A percentile compares a stretch with the other conserved stretches of the same genome.
These are phyloP conservation scores for Meliscaeva auricollis DNA, from an alignment of 2,888 invertebrate species.

Conservation along the genomic window DNA sequence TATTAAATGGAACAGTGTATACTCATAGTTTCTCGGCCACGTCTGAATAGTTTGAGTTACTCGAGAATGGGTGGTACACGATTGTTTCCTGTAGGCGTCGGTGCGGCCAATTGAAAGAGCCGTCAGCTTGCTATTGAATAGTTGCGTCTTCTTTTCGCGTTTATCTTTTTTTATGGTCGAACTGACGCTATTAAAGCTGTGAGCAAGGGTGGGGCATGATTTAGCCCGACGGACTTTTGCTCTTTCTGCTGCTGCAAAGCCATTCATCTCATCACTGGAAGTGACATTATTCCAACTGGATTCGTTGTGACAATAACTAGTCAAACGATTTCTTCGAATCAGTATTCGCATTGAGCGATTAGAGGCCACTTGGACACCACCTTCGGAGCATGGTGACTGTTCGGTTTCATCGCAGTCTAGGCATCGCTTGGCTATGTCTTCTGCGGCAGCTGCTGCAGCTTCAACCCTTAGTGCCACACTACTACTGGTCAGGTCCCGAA, in stretches of 20 bases:
- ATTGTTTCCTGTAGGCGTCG: constrained; percentile 50
- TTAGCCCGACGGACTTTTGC: constrained; percentile 86
- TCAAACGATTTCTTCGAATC: constrained; percentile 86
- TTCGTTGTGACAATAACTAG: constrained; percentile 87
- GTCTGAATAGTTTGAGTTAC: constrained; percentile 89
- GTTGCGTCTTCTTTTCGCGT: constrained; percentile 77
- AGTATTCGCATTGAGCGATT: constrained; percentile 86
- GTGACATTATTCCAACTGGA: constrained; percentile 79
- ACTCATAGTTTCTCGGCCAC: constrained; percentile 90
- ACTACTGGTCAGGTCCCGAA: constrained; percentile 85
- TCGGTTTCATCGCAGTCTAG: constrained; percentile 84
- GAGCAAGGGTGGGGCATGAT: constrained; percentile 87
- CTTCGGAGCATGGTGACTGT: constrained; percentile 86
- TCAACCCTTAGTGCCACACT: constrained; percentile 43
- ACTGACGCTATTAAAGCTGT: constrained; percentile 62
- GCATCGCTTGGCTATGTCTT: constrained; percentile 56
- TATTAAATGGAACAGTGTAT: constrained; percentile 89
- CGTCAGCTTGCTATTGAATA: constrained; percentile 80
- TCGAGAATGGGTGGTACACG: constrained; percentile 72
- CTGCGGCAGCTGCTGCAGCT: constrained; percentile 25
- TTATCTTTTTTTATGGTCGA: constrained; percentile 73
- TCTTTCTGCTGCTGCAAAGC: constrained; percentile 80
- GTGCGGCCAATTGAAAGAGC: constrained; percentile 77
- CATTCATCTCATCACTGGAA: constrained; percentile 84
- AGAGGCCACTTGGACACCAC: constrained; percentile 87